These are phyloP conservation scores for Heteromyza rotundicornis DNA, from an alignment of 2,888 invertebrate species.

Conservation along the genomic window DNA sequence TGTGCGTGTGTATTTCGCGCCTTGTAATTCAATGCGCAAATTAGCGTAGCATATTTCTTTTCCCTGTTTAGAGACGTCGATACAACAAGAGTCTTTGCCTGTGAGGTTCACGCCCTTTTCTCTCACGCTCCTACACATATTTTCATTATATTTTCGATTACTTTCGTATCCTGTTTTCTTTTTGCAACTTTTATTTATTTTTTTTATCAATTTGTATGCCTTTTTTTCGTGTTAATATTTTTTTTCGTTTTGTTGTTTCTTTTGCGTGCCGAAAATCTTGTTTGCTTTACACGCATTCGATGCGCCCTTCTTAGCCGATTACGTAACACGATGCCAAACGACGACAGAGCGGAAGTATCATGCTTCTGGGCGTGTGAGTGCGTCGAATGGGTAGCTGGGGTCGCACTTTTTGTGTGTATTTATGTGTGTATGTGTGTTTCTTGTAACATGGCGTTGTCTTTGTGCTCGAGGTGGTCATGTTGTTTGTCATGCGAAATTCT, in stretches of 20 bases:
- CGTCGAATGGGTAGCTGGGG: too few species aligned
- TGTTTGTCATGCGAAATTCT: too few species aligned
- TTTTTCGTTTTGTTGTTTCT: too few species aligned
- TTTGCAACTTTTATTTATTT: not conserved
- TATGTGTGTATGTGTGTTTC: not conserved
- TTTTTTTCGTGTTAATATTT: not conserved
- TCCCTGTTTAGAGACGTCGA: not conserved
- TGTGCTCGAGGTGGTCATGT: not conserved
- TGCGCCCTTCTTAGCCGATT: not conserved
- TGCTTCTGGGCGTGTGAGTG: not conserved
- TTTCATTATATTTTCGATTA: not conserved
- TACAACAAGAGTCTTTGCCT: too few species aligned
- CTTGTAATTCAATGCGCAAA: not conserved
- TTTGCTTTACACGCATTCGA: not conserved
- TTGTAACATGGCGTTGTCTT: not conserved
- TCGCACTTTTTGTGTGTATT: too few species aligned
- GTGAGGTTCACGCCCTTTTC: constrained; percentile 7
- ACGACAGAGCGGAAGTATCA: not conserved
- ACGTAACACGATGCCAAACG: constrained; percentile 5
- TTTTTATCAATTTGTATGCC: not conserved
- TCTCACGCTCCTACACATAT: not conserved
- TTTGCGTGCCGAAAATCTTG: not conserved
- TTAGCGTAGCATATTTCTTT: constrained; percentile 1
- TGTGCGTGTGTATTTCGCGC: not conserved
- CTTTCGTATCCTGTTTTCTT: not conserved